These are phyloP conservation scores for Girardia tigrina DNA, from an alignment of 2,888 invertebrate species.

Conservation along the genomic window DNA sequence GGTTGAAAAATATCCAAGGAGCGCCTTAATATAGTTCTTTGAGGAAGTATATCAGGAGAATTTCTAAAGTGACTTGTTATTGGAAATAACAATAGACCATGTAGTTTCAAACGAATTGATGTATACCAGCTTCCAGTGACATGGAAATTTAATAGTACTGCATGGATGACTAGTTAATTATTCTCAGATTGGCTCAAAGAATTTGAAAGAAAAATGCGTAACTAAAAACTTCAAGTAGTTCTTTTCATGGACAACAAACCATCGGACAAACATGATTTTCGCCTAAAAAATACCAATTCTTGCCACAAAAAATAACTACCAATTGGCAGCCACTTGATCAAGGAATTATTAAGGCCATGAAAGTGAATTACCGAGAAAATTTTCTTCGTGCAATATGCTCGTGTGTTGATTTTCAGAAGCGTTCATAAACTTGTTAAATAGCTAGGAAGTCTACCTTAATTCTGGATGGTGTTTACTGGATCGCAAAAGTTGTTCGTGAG, in stretches of 20 bases:
- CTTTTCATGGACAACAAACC: neutral
- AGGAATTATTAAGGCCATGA: no score
- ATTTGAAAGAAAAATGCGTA: neutral
- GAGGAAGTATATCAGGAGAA: no score
- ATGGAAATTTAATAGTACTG: neutral
- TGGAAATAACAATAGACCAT: neutral
- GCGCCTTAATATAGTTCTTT: no score
- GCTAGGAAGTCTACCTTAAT: no score
- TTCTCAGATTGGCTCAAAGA: neutral
- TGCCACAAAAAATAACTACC: no score
- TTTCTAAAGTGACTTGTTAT: no score
- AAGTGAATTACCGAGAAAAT: neutral
- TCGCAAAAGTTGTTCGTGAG: no score
- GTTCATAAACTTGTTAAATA: no score
- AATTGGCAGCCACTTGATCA: neutral
- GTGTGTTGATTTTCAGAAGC: neutral
- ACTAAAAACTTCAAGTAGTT: neutral
- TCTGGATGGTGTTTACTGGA: no score
- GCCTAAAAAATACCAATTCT: no score
- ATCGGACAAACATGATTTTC: neutral
- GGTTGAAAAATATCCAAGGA: no score
- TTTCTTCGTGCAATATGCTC: neutral
- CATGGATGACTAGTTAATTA: neutral
- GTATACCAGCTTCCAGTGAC: neutral
- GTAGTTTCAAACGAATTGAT: neutral